phyloP scores from a whole-genome alignment of 2,113 vertebrate genomes.

The Eudyptes chrysolophus region DNA sequence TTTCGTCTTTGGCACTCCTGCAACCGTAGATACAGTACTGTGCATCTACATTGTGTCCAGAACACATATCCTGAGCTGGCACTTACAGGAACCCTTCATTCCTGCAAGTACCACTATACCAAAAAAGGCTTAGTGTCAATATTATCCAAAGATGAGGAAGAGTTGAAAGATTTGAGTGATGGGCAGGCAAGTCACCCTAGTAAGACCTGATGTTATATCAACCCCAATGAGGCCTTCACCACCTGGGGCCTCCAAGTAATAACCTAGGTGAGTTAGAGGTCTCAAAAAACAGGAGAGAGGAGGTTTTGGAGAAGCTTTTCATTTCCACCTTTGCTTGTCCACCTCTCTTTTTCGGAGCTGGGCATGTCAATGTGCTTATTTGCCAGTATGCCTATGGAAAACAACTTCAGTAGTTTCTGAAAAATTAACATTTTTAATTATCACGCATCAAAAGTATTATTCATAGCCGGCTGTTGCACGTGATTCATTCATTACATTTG shows the following conservation, averaged over 20 bases:
- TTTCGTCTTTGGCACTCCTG: neutral
- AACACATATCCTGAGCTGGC: neutral
- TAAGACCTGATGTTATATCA: neutral
- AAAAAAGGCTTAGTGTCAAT: neutral
- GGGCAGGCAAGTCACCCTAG: neutral
- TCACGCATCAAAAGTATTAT: neutral
- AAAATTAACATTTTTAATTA: neutral
- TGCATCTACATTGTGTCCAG: neutral
- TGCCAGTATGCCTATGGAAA: neutral
- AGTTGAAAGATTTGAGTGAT: neutral
- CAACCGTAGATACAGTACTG: neutral
- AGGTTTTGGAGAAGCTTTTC: neutral
- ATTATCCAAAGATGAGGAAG: neutral
- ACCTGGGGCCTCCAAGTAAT: neutral
- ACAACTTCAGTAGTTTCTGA: neutral
- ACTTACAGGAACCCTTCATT: neutral
- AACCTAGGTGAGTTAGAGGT: neutral
- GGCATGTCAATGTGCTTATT: neutral
- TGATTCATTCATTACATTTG: neutral
- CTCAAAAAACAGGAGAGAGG: neutral
- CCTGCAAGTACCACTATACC: neutral
- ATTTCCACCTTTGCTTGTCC: neutral
- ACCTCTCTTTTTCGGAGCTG: neutral
- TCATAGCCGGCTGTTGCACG: neutral
- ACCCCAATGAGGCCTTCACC: neutral